Evolutionary conservation across 2,888 invertebrate species (phyloP).

Genomic region (Muscina levida): DNA sequence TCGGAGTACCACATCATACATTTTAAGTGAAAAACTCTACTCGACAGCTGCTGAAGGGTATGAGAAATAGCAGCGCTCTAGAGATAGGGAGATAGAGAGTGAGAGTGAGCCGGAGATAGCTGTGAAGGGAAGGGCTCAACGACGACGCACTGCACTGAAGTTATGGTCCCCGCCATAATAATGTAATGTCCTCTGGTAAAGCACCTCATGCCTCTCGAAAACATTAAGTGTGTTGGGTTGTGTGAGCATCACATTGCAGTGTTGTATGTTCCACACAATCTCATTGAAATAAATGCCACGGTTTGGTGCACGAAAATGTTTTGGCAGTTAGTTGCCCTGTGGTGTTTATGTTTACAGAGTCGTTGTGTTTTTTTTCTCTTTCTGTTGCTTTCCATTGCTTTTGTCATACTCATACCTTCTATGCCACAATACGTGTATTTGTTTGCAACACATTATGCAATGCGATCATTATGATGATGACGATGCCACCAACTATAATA

Average conservation of each 20-base stretch:
- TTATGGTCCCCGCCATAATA: constrained; percentile 30
- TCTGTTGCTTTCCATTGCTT: no score
- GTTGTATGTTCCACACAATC: neutral
- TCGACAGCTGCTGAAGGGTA: constrained; percentile 1
- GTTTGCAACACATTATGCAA: constrained; percentile 22
- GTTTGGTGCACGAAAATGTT: constrained; percentile 22
- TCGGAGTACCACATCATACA: constrained; percentile 33
- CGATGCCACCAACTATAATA: constrained; percentile 1
- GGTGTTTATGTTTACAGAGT: constrained; percentile 29
- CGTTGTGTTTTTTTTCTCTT: constrained; percentile 1
- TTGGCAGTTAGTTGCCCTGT: constrained; percentile 30
- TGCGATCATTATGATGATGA: constrained; percentile 19
- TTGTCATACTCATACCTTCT: no score
- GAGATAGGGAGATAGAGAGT: neutral
- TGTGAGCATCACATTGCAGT: neutral
- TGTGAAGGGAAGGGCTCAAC: no score
- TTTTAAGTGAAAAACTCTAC: constrained; percentile 32
- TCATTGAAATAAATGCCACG: neutral
- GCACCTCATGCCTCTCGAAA: neutral
- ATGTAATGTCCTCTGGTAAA: constrained; percentile 19
- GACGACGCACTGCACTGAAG: no score
- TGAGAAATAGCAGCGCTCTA: no score
- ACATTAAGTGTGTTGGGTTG: neutral
- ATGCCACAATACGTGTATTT: no score
- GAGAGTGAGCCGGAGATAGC: no score